Conservation (phyloP, 1,140 invertebrate species). For the Eciton burchellii region DNA sequence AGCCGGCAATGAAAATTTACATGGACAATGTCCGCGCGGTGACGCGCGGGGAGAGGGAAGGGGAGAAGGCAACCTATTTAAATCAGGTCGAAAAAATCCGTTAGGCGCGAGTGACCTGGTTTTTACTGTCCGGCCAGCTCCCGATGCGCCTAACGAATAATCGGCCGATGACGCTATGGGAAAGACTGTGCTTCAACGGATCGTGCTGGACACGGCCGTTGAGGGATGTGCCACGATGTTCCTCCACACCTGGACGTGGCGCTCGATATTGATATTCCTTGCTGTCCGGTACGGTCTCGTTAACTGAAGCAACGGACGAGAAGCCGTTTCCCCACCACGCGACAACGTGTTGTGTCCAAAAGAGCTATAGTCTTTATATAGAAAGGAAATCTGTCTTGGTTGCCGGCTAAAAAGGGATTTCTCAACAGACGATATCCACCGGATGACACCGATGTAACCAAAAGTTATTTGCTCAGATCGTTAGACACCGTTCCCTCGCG, state of each 20-base stretch:
- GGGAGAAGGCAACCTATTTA: conserved; percentile 75
- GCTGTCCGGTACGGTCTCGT: conserved; percentile 72
- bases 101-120: conserved; percentile 77
- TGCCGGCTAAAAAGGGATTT: conserved; percentile 4
- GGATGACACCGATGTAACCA: no score
- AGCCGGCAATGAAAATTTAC: conserved; percentile 68
- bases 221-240: conserved; percentile 65
- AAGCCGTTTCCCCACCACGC: conserved; percentile 54
- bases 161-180: conserved; percentile 60
- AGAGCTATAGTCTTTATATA: background rate
- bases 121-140: conserved; percentile 70
- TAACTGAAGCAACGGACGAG: conserved; percentile 79
- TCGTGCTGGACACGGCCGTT: conserved; percentile 51
- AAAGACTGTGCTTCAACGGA: conserved; percentile 57
- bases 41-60: conserved; percentile 29
- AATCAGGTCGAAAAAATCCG: conserved; percentile 82
- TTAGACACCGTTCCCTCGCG: no score
- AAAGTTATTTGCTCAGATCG: no score
- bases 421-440: background rate
- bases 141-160: conserved; percentile 42
- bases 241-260: conserved; percentile 66
- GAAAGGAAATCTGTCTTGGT: background rate
- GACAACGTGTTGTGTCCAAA: background rate
- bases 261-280: conserved; percentile 62
- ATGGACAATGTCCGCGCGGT: conserved; percentile 77